Base-by-base conservation (phyloP, 2,888 invertebrate species). In the Idaea biselata region DNA sequence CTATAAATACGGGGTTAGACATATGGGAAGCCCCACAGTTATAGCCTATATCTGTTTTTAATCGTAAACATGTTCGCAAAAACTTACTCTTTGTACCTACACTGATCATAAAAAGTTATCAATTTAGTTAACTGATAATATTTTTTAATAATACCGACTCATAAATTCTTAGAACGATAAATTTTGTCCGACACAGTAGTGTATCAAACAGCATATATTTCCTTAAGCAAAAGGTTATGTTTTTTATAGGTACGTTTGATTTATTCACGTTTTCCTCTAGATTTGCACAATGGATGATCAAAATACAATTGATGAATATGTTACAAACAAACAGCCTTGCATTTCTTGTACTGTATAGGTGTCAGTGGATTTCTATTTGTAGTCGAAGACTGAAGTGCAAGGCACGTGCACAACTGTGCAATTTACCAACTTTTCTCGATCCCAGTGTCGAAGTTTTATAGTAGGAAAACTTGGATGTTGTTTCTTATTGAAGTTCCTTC, bases 391-490 rank as follows among this genome's bases (percentile, higher is more conserved):
- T 25, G 25, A 25, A 44, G 44, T 44, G 44, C 44, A 44, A 44
- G 44, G 44, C 44, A 14, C 44, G 14, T 44, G 44, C 44, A 44
- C 6, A 8, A 44, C 14, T 14, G 11, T 44, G 44, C 8, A 44
- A 44, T 44, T 11, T 44, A 14, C 14, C 44, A 68, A 64, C 59
- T 64, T 65, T 63, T 61, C 18, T 4, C 54, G 60, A 54, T 44
- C 14, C 14, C 44, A 18, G 60, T 60, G 58, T 63, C 54, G 61
- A 60, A 60, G 59, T 66, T 59, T 44, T 44, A 14, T 44, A 11
- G 55, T 44, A 55, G 62, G 58, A 53, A 59, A 66, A 66, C 63
- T 66, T 66, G 56, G 63, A 68, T 67, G 60, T 59, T 63, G 61
- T 66, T 68, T 63, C 58, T 64, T 63, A 69, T 68, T 67, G 66